Evolutionary conservation across 2,113 vertebrate species (phyloP).

Genomic region (Cheilinus undulatus): DNA sequence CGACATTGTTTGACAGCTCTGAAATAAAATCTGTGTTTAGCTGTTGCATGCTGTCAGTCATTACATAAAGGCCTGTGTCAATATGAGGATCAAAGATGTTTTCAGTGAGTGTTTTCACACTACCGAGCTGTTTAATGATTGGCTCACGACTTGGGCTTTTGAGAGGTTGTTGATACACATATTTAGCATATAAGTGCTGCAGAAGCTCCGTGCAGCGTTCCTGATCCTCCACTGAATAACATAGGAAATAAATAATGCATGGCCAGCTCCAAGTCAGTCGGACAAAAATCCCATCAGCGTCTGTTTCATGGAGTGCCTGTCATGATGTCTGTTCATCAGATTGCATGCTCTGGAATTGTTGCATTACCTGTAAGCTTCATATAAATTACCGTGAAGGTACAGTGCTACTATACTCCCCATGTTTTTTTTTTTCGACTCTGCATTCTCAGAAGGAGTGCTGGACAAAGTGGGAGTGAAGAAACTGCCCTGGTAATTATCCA

Average conservation of each 20-base stretch:
- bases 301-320: conserved; percentile 2
- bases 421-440: conserved; percentile 43
- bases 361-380: conserved; percentile 6
- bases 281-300: conserved; percentile 4
- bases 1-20: conserved; percentile 70
- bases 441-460: conserved; percentile 57
- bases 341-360: not conserved
- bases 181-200: conserved; percentile 20
- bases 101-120: conserved; percentile 50
- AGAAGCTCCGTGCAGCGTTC: not conserved
- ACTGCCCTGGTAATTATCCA: conserved; percentile 77
- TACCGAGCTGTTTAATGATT: conserved; percentile 46
- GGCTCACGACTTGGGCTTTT: conserved; percentile 35
- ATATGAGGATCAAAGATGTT: conserved; percentile 54
- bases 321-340: conserved; percentile 14
- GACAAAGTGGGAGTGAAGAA: conserved; percentile 68
- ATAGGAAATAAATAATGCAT: conserved; percentile 12
- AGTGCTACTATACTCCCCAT: conserved; percentile 1
- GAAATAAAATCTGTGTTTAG: conserved; percentile 70
- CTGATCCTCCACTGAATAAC: conserved; percentile 20
- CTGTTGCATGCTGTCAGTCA: conserved; percentile 69
- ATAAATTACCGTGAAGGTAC: conserved; percentile 12
- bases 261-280: not conserved
- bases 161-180: conserved; percentile 35
- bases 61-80: conserved; percentile 58